Base-by-base conservation (phyloP, 2,113 vertebrate species). In the Excalfactoria chinensis region DNA sequence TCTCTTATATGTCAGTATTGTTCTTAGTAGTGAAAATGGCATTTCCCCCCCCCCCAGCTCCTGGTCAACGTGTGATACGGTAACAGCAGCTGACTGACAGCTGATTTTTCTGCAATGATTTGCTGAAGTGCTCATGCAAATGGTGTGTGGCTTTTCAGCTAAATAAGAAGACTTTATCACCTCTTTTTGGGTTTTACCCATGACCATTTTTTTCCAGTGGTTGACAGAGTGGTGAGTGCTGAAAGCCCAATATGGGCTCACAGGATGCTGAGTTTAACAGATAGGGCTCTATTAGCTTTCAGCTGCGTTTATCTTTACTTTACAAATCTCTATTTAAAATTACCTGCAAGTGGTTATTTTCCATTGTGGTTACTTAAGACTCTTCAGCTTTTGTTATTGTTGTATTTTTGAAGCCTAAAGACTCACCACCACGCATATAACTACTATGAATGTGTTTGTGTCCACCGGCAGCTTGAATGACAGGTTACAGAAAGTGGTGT, bases 161-260 rank as follows among this genome's bases (percentile, higher is more conserved):
- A 93, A 95, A 62, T 91, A 95, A 88, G 66, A 94, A 86, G 87
- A 78, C 69, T 89, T 96, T 77, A 87, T 93, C 95, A 21, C 82
- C 64, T 89, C 79, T 94, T 77, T 79, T 94, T 73, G 94, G 76
- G 82, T 95, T 96, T 96, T 96, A 96, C 96, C 94, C 94, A 58
- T 96, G 94, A 96, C 96, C 82, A 81, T 95, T 87, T 95, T 96
- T 96, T 96, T 96, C 96, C 96, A 96, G 94, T 94, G 89, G 95
- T 93, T 95, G 94, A 48, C 69, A 89, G 91, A 91, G 32, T 66
- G 86, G 48, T 74, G 75, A 74, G 64, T 69, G 85, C 75, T 95
- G 68, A 94, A 95, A 93, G 89, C 87, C 93, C 69, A 84, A 11
- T 94, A 89, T 81, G 69, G 48, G 75, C 82, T 95, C 93, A 96